phyloP scores from a whole-genome alignment of 2,888 invertebrate species.

The Heliconius erato region DNA sequence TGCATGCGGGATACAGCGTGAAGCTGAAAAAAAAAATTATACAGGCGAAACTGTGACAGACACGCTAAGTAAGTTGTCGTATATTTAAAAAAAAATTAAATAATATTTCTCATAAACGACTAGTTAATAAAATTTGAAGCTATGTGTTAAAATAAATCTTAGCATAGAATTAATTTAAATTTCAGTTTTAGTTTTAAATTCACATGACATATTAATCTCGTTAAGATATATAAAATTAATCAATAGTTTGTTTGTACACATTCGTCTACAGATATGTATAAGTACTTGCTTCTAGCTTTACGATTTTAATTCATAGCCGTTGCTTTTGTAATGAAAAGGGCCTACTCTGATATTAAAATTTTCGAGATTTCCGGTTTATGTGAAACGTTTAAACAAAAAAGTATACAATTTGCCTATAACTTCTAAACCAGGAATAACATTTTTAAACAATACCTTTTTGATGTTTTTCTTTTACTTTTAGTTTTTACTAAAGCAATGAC shows the following conservation, averaged over 20 bases:
- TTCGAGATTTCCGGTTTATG: too few relatives aligned
- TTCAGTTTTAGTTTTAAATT: neutral
- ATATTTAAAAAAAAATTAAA: too few relatives aligned
- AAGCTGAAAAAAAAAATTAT: neutral
- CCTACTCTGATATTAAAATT: too few relatives aligned
- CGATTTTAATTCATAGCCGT: neutral
- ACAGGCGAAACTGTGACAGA: too few relatives aligned
- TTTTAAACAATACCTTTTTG: too few relatives aligned
- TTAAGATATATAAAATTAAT: neutral
- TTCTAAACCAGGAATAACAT: too few relatives aligned
- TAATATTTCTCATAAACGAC: neutral
- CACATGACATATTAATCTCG: neutral
- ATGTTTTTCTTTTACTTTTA: too few relatives aligned
- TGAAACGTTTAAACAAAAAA: too few relatives aligned
- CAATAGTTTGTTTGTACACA: neutral
- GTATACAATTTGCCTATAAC: too few relatives aligned
- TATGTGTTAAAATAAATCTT: neutral
- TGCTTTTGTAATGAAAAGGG: neutral
- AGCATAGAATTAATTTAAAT: too few relatives aligned
- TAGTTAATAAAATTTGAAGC: neutral
- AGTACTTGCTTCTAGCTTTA: neutral
- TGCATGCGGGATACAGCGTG: neutral
- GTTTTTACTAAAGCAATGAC: too few relatives aligned
- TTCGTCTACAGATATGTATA: neutral
- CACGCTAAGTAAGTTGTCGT: too few relatives aligned